Conservation (phyloP, 2,888 invertebrate species). For the Gortyna flavago region DNA sequence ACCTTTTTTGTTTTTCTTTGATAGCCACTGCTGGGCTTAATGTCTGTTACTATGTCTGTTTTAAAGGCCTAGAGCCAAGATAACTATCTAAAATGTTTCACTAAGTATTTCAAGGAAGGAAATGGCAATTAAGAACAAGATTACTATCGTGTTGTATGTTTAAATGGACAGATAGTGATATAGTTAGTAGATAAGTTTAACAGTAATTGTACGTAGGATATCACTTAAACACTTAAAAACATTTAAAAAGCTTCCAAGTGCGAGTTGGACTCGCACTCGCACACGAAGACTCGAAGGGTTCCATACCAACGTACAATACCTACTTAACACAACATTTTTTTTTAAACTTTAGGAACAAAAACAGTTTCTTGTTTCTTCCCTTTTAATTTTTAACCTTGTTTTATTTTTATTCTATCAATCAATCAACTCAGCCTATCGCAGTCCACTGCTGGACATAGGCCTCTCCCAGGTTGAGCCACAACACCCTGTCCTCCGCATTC, state of each 20-base stretch:
- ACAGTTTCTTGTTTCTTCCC: too few species aligned
- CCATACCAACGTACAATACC: background rate
- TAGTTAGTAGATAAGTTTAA: constrained; percentile 44
- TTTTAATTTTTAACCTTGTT: too few species aligned
- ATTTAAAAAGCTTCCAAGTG: background rate
- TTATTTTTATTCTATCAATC: too few species aligned
- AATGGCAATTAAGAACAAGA: constrained; percentile 48
- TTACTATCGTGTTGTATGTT: constrained; percentile 38
- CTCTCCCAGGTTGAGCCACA: too few species aligned
- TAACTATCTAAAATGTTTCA: constrained; percentile 5
- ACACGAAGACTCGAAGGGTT: background rate
- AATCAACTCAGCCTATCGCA: too few species aligned
- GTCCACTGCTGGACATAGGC: too few species aligned
- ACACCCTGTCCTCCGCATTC: too few species aligned
- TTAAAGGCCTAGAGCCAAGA: background rate
- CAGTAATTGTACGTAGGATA: constrained; percentile 28
- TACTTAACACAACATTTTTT: too few species aligned
- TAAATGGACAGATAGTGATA: constrained; percentile 48
- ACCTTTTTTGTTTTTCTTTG: too few species aligned
- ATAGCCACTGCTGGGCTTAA: background rate
- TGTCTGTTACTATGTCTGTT: background rate
- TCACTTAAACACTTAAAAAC: constrained; percentile 30
- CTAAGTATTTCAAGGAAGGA: constrained; percentile 39
- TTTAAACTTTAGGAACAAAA: too few species aligned
- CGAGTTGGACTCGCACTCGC: background rate